These are phyloP conservation scores for Mythimna lalbum DNA, from an alignment of 2,888 invertebrate species.

Conservation along the genomic window DNA sequence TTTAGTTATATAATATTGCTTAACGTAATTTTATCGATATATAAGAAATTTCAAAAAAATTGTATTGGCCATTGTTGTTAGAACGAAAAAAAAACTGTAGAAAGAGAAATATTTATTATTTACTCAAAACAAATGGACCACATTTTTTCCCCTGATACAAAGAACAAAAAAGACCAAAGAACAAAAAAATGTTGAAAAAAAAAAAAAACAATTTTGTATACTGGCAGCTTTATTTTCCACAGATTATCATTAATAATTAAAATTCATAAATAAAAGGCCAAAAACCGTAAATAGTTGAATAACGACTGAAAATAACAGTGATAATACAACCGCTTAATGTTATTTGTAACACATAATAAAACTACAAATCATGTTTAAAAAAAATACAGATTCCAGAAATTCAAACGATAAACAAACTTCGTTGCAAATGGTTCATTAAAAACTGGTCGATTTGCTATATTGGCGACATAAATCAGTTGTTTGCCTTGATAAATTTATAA, in stretches of 20 bases:
- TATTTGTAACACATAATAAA: neutral
- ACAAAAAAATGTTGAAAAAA: neutral
- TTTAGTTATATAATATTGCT: too few species aligned
- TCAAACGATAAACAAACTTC: neutral
- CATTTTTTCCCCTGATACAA: too few species aligned
- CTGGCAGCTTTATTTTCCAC: constrained; percentile 20
- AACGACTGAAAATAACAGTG: neutral
- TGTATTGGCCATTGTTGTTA: too few species aligned
- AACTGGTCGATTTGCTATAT: neutral
- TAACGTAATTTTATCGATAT: too few species aligned
- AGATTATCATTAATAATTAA: neutral
- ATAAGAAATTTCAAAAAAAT: too few species aligned
- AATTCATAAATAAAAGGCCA: neutral
- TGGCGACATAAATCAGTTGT: neutral
- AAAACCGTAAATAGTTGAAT: constrained; percentile 17
- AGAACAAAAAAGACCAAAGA: neutral
- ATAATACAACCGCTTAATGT: neutral
- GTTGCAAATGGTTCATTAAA: neutral
- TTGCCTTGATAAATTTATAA: neutral
- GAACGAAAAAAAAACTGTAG: too few species aligned
- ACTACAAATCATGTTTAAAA: too few species aligned
- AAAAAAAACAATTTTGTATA: neutral
- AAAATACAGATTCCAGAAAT: neutral
- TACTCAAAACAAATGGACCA: too few species aligned
- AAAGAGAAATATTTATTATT: too few species aligned